These are phyloP conservation scores for Myotis davidii DNA, from an alignment of 2,113 vertebrate species.

Conservation along the genomic window DNA sequence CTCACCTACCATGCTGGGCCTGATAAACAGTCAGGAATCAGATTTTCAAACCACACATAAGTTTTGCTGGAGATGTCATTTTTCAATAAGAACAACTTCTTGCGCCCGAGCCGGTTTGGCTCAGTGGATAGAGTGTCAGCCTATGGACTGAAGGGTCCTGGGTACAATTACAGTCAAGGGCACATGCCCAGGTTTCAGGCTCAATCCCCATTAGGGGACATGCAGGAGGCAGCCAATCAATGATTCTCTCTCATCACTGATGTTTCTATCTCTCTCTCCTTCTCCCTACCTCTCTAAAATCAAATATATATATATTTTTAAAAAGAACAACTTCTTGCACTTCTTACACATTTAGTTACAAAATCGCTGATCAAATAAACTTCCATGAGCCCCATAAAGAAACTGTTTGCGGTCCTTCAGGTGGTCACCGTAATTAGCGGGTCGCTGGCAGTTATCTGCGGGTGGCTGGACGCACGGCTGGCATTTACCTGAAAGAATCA, in stretches of 20 bases:
- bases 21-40: neutral
- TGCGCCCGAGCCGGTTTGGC: neutral
- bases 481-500: constrained; percentile 95
- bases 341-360: neutral
- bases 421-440: neutral
- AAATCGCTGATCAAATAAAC: neutral
- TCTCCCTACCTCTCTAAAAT: too few relatives aligned
- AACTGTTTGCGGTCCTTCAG: neutral
- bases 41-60: neutral
- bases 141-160: too few relatives aligned
- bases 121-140: too few relatives aligned
- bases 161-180: too few relatives aligned
- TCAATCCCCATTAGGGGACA: too few relatives aligned
- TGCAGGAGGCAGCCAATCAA: too few relatives aligned
- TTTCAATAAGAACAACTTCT: neutral
- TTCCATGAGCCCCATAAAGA: neutral
- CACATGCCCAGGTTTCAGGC: too few relatives aligned
- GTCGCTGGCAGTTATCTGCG: neutral
- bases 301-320: neutral
- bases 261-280: too few relatives aligned
- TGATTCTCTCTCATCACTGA: too few relatives aligned
- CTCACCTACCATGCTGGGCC: neutral
- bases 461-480: neutral
- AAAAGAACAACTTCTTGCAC: neutral
- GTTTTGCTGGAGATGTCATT: neutral